Conservation (phyloP, 2,797 vertebrate genomes). For the Propithecus perrieri region DNA sequence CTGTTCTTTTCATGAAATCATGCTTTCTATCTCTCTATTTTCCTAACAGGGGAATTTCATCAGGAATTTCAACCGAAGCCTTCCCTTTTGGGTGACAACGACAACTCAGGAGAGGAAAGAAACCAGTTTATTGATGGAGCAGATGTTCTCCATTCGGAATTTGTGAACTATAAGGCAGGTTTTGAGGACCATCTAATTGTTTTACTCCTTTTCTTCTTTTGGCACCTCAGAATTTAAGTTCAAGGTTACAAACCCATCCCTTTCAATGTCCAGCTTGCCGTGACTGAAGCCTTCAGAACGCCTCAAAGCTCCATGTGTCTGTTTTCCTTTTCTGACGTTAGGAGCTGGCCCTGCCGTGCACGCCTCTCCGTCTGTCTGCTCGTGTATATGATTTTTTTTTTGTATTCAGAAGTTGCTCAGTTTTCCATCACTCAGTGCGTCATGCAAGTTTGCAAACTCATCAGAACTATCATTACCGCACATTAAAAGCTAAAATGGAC, state of each 20-base stretch:
- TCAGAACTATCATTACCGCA: neutral
- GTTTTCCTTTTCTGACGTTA: neutral
- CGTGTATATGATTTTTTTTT: neutral
- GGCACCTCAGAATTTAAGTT: neutral
- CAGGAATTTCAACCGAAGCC: slow-evolving; percentile 73
- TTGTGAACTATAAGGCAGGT: slow-evolving; percentile 93
- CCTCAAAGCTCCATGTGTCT: neutral
- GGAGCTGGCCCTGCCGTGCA: rapidly evolving
- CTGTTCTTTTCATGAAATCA: slow-evolving; percentile 7
- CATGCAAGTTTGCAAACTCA: neutral
- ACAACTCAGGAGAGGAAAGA: slow-evolving; percentile 86
- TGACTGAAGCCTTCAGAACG: neutral
- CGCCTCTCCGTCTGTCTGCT: neutral
- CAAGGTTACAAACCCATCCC: neutral
- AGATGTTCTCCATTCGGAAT: slow-evolving; percentile 87
- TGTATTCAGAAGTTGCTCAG: neutral
- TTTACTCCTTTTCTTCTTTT: neutral
- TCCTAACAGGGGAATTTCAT: slow-evolving; percentile 81
- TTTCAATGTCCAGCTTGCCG: neutral
- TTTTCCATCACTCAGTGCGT: neutral
- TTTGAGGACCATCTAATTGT: neutral
- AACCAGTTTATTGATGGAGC: slow-evolving; percentile 85
- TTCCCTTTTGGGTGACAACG: slow-evolving; percentile 73
- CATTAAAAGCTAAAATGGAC: neutral
- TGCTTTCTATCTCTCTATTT: neutral